Conservation (phyloP, 2,888 invertebrate genomes). For the Hipparchia sbordonii region DNA sequence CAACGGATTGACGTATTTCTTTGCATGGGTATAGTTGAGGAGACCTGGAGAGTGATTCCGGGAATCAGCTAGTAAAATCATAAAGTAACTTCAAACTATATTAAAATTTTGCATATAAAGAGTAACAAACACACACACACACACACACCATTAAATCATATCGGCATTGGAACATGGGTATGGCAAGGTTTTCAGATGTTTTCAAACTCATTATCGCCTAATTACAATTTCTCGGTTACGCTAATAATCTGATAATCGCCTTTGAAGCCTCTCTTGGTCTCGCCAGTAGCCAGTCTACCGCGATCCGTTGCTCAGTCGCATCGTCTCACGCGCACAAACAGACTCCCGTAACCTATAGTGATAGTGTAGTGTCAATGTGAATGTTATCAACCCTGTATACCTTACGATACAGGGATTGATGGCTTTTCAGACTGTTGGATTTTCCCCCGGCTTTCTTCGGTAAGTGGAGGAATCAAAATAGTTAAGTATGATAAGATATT, state of each 20-base stretch:
- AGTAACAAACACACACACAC: no score
- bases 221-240: constrained; percentile 40
- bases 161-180: constrained; percentile 22
- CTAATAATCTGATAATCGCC: constrained; percentile 42
- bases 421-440: constrained; percentile 49
- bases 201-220: constrained; percentile 36
- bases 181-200: constrained; percentile 32
- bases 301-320: constrained; percentile 65
- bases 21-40: no score
- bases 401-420: constrained; percentile 68
- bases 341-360: constrained; percentile 4
- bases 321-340: constrained; percentile 41
- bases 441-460: constrained; percentile 49
- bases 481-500: not conserved
- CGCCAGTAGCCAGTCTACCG: constrained; percentile 54
- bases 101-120: no score
- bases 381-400: constrained; percentile 73
- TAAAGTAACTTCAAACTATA: no score
- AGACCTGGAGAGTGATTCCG: no score
- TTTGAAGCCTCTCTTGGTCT: constrained; percentile 40
- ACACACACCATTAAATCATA: constrained; percentile 9
- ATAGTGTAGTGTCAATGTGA: constrained; percentile 48
- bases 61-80: no score
- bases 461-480: not conserved
- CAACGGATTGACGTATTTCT: no score